Evolutionary conservation across 23 tunicate species (phyloP).

Genomic region (Oikopleura dioica): DNA sequence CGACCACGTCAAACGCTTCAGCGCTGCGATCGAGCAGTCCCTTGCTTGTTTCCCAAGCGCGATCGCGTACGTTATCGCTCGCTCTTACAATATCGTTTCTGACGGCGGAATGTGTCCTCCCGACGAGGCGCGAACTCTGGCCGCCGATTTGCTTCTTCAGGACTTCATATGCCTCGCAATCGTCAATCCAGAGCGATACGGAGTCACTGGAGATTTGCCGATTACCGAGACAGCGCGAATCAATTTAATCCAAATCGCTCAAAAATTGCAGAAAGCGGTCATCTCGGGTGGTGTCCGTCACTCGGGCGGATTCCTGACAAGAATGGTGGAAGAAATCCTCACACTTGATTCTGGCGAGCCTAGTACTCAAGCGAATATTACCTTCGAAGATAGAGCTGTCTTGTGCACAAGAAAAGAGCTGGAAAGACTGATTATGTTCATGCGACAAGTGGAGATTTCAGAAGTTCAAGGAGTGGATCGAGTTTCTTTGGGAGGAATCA

Average conservation of each 20-base stretch:
- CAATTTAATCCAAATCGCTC: constrained; percentile 92
- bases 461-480: constrained; percentile 89
- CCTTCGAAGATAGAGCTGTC: neutral
- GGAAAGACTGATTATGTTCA: neutral
- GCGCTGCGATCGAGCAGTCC: neutral
- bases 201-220: constrained; percentile 76
- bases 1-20: constrained; percentile 2
- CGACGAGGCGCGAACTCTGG: constrained; percentile 49
- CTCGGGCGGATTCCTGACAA: neutral
- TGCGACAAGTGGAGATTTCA: constrained; percentile 23
- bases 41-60: constrained; percentile 37
- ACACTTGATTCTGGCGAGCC: constrained; percentile 5
- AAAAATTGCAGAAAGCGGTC: constrained; percentile 6
- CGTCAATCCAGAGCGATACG: constrained; percentile 76
- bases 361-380: neutral
- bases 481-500: constrained; percentile 25
- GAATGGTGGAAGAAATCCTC: constrained; percentile 7
- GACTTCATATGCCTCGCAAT: constrained; percentile 84
- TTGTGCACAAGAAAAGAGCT: constrained; percentile 4
- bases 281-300: constrained; percentile 2
- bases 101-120: constrained; percentile 49
- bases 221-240: constrained; percentile 46
- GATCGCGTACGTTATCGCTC: constrained; percentile 64
- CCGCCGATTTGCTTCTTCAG: constrained; percentile 67
- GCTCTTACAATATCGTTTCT: constrained; percentile 63